Evolutionary conservation across 2,888 invertebrate species (phyloP).

Genomic region (Apantesis nais): DNA sequence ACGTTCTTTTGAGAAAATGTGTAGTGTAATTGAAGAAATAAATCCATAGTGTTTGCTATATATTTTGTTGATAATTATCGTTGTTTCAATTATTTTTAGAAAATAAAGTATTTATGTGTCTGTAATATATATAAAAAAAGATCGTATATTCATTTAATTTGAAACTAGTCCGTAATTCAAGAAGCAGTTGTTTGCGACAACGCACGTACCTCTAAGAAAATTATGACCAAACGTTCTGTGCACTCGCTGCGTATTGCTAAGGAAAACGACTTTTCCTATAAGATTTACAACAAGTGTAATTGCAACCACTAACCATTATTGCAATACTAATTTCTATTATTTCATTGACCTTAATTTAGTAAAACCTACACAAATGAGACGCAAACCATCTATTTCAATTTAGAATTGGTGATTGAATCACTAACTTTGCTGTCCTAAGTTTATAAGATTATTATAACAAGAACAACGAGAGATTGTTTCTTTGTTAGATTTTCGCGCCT

Average conservation of each 20-base stretch:
- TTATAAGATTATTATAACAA: neutral
- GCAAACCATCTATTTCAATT: neutral
- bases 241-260: constrained; percentile 30
- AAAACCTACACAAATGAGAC: neutral
- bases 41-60: neutral
- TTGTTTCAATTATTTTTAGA: neutral
- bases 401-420: neutral
- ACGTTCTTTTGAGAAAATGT: neutral
- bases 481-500: neutral
- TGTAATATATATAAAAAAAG: constrained; percentile 1
- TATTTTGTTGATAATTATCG: neutral
- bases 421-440: neutral
- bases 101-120: neutral
- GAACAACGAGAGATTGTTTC: neutral
- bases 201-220: constrained; percentile 67
- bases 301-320: neutral
- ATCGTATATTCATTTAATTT: constrained; percentile 56
- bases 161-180: constrained; percentile 69
- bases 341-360: too few relatives aligned
- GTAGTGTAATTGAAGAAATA: neutral
- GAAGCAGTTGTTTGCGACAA: constrained; percentile 74
- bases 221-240: constrained; percentile 49
- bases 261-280: constrained; percentile 12
- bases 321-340: neutral
- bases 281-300: constrained; percentile 10